Conservation (phyloP, 2,113 vertebrate species). For the Clarias magur region DNA sequence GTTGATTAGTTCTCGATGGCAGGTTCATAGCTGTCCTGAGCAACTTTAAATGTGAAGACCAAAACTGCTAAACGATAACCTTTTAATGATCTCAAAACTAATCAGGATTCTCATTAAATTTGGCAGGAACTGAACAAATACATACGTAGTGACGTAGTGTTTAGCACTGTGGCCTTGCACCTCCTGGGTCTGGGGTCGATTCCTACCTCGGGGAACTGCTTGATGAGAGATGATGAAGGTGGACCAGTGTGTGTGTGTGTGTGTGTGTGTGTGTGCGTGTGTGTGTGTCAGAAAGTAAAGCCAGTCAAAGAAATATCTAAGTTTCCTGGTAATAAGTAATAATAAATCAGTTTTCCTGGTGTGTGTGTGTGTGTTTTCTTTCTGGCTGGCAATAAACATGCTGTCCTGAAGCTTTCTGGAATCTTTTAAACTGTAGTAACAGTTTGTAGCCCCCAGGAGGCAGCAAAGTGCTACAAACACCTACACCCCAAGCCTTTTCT, state of each 20-base stretch:
- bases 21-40: not conserved
- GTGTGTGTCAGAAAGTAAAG: not conserved
- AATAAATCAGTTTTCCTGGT: not conserved
- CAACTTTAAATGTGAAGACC: not conserved
- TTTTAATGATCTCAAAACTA: not conserved
- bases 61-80: too few relatives aligned
- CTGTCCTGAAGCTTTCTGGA: not conserved
- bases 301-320: not conserved
- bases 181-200: too few relatives aligned
- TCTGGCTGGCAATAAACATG: not conserved
- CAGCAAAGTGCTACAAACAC: slow-evolving; percentile 20
- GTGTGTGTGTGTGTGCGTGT: too few relatives aligned
- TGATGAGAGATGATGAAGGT: too few relatives aligned
- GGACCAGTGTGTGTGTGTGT: not conserved
- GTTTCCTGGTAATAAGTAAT: not conserved
- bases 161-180: too few relatives aligned
- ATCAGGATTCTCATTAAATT: not conserved
- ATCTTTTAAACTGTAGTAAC: slow-evolving; percentile 48
- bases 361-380: too few relatives aligned
- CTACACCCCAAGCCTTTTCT: not conserved
- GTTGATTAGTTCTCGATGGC: not conserved
- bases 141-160: too few relatives aligned
- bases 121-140: not conserved
- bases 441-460: slow-evolving; percentile 54
- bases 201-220: too few relatives aligned